phyloP scores from a whole-genome alignment of 53 echinoderm and acorn worm species.

The Henricia sp. region DNA sequence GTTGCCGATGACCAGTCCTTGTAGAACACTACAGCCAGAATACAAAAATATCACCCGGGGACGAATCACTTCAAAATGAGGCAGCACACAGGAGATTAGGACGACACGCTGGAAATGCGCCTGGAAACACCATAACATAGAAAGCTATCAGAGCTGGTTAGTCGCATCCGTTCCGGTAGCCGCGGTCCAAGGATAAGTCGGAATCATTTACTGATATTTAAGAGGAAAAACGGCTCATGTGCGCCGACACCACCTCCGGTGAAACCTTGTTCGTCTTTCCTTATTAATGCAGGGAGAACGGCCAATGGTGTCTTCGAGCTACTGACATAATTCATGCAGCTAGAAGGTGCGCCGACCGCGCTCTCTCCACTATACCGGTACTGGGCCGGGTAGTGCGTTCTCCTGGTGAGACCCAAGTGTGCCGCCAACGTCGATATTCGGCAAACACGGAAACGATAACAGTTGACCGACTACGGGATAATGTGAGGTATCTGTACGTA shows the following conservation, averaged over 20 bases:
- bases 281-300: constrained; percentile 50
- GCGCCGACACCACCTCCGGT: constrained; percentile 40
- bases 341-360: background rate
- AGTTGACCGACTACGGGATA: constrained; percentile 51
- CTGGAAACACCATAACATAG: constrained; percentile 38
- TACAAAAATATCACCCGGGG: too few relatives aligned
- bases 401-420: constrained; percentile 44
- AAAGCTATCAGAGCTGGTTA: constrained; percentile 17
- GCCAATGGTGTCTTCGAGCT: constrained; percentile 52
- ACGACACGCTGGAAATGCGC: constrained; percentile 26
- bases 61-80: constrained; percentile 56
- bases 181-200: constrained; percentile 28
- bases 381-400: too few relatives aligned
- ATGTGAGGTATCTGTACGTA: constrained; percentile 25
- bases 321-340: constrained; percentile 46
- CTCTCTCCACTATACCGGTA: constrained; percentile 13
- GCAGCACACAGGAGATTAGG: constrained; percentile 45
- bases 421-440: constrained; percentile 59
- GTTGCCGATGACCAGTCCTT: constrained; percentile 37
- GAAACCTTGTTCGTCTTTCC: constrained; percentile 33
- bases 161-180: constrained; percentile 29
- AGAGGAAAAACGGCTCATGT: constrained; percentile 23
- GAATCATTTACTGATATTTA: constrained; percentile 24
- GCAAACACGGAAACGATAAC: constrained; percentile 42
- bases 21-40: constrained; percentile 5